These are phyloP conservation scores for Odocoileus hemionus DNA, from an alignment of 2,113 vertebrate genomes.

Conservation along the genomic window DNA sequence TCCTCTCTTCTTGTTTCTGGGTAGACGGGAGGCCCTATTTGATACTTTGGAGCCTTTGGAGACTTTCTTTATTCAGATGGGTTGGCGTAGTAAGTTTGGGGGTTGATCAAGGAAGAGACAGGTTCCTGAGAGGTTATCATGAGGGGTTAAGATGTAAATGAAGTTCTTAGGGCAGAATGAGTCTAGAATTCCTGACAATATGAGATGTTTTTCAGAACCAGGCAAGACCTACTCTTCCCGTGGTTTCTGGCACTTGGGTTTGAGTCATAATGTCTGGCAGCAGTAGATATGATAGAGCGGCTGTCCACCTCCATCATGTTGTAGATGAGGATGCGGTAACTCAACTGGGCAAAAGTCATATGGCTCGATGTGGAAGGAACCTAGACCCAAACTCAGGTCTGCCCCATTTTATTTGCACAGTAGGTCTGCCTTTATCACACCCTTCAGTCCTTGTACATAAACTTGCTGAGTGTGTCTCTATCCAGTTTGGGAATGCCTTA, in stretches of 20 bases:
- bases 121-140: not conserved
- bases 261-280: not conserved
- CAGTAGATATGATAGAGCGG: not conserved
- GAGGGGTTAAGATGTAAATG: not conserved
- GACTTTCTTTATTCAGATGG: not conserved
- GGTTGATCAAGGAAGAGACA: not conserved
- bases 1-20: not conserved
- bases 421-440: not conserved
- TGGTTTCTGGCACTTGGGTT: not conserved
- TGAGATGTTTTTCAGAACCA: not conserved
- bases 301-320: not conserved
- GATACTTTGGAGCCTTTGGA: not conserved
- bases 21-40: not conserved
- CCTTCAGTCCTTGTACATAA: not conserved
- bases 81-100: not conserved
- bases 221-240: not conserved
- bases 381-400: not conserved
- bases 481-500: not conserved
- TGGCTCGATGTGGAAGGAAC: not conserved
- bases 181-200: not conserved
- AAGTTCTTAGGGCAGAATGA: not conserved
- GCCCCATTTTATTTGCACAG: not conserved
- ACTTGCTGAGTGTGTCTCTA: not conserved
- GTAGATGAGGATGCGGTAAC: not conserved
- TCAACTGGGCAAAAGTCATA: not conserved